These are phyloP conservation scores for Melospiza melodia DNA, from an alignment of 2,113 vertebrate genomes.

Conservation along the genomic window DNA sequence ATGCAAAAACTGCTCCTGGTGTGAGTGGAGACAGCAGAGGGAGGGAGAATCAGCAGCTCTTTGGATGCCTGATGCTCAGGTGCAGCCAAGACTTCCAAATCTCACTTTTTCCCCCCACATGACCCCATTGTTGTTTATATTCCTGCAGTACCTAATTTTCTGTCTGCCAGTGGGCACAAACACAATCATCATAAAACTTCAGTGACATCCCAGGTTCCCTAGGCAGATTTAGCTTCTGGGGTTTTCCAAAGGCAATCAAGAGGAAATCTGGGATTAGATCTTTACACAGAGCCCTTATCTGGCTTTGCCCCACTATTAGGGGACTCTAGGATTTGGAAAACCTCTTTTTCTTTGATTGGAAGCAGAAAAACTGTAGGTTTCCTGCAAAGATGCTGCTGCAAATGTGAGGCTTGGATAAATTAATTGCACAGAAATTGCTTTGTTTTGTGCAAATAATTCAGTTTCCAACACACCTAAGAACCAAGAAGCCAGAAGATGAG, in stretches of 20 bases:
- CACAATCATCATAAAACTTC: accelerated
- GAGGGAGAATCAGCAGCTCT: neutral
- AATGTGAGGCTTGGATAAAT: neutral
- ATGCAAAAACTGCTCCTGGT: neutral
- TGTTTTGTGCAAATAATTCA: neutral
- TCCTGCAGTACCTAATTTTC: neutral
- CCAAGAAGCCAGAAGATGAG: neutral
- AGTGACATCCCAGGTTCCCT: accelerated
- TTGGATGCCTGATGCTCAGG: neutral
- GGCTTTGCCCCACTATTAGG: neutral
- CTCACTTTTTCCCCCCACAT: accelerated
- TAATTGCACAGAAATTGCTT: neutral
- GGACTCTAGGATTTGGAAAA: neutral
- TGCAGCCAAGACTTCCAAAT: neutral
- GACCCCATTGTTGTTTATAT: neutral
- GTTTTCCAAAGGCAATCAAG: neutral
- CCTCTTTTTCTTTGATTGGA: neutral
- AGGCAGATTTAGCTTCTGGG: neutral
- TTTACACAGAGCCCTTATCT: neutral
- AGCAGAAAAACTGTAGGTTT: neutral
- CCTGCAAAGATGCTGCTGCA: neutral
- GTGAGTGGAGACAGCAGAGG: neutral
- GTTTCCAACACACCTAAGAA: neutral
- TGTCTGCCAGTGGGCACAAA: accelerated
- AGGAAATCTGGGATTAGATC: neutral